Evolutionary conservation across 2,113 vertebrate genomes (phyloP).

Genomic region (Macquaria australasica): DNA sequence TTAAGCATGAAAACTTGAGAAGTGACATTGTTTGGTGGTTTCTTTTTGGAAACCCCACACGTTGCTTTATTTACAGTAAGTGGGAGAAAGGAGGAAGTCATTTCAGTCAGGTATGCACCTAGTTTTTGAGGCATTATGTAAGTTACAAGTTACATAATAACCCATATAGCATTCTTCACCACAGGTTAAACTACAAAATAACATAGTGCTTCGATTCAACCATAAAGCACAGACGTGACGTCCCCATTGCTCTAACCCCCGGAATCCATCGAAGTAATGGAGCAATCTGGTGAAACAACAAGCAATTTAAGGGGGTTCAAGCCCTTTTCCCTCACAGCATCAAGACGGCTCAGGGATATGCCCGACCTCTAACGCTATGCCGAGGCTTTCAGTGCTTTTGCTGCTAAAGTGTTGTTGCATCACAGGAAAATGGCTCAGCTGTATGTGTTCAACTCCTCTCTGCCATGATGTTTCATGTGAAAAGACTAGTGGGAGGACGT

Average conservation of each 20-base stretch:
- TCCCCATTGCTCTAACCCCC: conserved; percentile 27
- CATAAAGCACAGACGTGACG: conserved; percentile 17
- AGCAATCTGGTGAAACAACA: conserved; percentile 58
- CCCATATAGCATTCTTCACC: conserved; percentile 8
- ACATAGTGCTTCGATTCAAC: conserved; percentile 23
- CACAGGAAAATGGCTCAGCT: conserved; percentile 49
- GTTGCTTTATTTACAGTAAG: conserved; percentile 3
- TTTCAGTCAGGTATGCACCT: conserved; percentile 17
- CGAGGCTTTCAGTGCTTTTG: conserved; percentile 45
- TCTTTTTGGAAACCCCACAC: background rate
- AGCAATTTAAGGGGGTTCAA: conserved; percentile 59
- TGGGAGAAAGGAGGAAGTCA: background rate
- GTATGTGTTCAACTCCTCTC: conserved; percentile 61
- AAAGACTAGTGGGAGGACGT: conserved; percentile 78
- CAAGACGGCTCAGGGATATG: conserved; percentile 20
- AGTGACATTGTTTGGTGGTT: background rate
- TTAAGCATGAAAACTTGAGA: background rate
- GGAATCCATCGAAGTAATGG: conserved; percentile 55
- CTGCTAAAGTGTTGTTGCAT: conserved; percentile 61
- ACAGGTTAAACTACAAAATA: conserved; percentile 32
- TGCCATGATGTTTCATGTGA: conserved; percentile 71
- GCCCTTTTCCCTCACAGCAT: conserved; percentile 46
- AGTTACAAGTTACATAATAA: conserved; percentile 47
- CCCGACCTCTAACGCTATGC: conserved; percentile 24
- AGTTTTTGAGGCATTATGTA: conserved; percentile 26